Percentiles rank a stretch among this genome's conserved stretches.
phyloP scores from a whole-genome alignment of 2,113 vertebrate species.

The Chloropsis cyanopogon region DNA sequence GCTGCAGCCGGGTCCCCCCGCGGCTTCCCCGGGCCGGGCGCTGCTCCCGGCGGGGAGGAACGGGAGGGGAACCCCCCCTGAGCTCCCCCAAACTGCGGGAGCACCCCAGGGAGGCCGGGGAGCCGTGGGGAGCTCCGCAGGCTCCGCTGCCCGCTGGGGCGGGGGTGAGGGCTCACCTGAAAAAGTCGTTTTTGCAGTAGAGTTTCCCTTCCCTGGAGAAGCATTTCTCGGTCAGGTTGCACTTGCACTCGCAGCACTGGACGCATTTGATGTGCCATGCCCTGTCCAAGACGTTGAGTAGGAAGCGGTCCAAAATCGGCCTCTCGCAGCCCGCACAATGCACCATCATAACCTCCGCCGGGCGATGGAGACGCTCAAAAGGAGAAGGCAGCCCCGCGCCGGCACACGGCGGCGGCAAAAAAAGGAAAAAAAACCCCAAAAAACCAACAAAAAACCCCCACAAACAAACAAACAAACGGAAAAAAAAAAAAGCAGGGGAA shows the following conservation, averaged over 20 bases:
- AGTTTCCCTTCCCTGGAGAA: conserved; percentile 97
- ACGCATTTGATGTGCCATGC: conserved; percentile 97
- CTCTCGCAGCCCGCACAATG: conserved; percentile 96
- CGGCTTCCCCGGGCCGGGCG: neutral
- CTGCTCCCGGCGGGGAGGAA: neutral
- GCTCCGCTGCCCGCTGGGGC: neutral
- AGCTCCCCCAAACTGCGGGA: neutral
- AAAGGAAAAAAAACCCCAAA: too few species aligned
- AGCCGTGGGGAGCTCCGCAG: neutral
- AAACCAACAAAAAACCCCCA: neutral
- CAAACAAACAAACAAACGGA: neutral
- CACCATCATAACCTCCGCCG: conserved; percentile 90
- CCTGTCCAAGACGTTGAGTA: conserved; percentile 93
- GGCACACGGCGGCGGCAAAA: neutral
- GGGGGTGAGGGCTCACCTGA: conserved; percentile 81
- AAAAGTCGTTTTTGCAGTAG: conserved; percentile 97
- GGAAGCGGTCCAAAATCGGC: conserved; percentile 94
- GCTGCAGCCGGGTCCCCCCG: neutral
- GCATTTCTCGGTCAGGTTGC: conserved; percentile 94
- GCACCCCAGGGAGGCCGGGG: neutral
- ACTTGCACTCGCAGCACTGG: conserved; percentile 94
- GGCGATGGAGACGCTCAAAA: neutral
- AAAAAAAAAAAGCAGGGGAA: too few species aligned
- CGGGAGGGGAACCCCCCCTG: too few species aligned
- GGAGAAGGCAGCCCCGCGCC: neutral